Evolutionary conservation across 2,888 invertebrate species (phyloP), one percentile per base, ranked within the genome.

Genomic region (Cheilosia scutellata): DNA sequence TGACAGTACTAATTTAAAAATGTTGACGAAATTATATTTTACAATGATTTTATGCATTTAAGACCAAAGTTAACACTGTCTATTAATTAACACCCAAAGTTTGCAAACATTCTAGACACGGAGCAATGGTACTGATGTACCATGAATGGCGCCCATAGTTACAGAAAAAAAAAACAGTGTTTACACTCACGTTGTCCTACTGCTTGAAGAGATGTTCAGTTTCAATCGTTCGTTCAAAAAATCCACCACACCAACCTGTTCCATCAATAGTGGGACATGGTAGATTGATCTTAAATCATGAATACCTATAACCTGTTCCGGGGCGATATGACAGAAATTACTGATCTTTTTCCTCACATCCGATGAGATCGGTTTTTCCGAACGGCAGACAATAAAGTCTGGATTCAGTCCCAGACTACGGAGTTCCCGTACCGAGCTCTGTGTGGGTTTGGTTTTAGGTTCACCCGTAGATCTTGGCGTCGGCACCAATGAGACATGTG

Each of bases 381-480:
- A 98, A 58, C 99, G 95, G 90, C 98, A 98, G 7, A 99, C 96
- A 90, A 99, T 98, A 89, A 99, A 94, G 93, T 99, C 99, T 0
- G 99, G 98, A 9, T 96, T 96, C 53, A 99, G 92, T 1, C 99
- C 99, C 13, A 98, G 94, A 0, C 98, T 98, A 87, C 99, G 94
- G 16, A 99, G 93, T 92, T 99, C 98, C 79, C 98, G 94, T 2
- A 99, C 98, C 66, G 98, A 98, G 25, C 98, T 96, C 92, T 99
- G 99, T 13, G 99, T 99, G 1, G 99, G 99, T 91, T 99, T 99
- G 0, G 99, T 99, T 94, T 99, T 99, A 16, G 98, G 96, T 91
- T 99, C 98, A 20, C 98, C 98, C 0, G 98, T 97, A 9, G 97
- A 94, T 90, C 95, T 95, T 31, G 98, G 98, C 95, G 97, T 96